These are phyloP conservation scores for Nomada ferruginata DNA, from an alignment of 2,888 invertebrate genomes.

Conservation along the genomic window DNA sequence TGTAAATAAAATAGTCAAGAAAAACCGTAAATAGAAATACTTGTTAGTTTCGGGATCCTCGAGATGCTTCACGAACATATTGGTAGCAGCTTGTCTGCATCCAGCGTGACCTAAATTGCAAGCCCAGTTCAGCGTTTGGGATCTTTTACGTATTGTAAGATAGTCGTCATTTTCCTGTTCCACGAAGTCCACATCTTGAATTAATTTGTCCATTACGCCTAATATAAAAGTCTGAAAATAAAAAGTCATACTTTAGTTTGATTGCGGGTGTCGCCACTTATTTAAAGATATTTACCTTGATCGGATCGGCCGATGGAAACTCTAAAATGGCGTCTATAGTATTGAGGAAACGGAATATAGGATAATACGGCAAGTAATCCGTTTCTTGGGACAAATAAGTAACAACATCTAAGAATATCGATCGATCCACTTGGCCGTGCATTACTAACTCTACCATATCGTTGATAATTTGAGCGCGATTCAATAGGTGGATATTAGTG, in stretches of 20 bases:
- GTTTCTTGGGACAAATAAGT: slow-evolving; percentile 87
- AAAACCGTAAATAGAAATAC: slow-evolving; percentile 2
- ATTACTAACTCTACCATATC: slow-evolving; percentile 87
- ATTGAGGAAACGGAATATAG: slow-evolving; percentile 85
- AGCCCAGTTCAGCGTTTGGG: slow-evolving; percentile 42
- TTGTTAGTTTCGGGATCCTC: slow-evolving; percentile 29
- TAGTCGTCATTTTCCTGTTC: slow-evolving; percentile 51
- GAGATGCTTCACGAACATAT: slow-evolving; percentile 40
- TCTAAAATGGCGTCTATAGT: not conserved
- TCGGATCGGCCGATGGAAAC: not conserved
- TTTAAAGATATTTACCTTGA: slow-evolving; percentile 7
- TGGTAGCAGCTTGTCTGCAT: slow-evolving; percentile 54
- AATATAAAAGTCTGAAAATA: not conserved
- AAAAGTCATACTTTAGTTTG: not conserved
- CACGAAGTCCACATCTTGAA: slow-evolving; percentile 63
- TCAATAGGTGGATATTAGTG: slow-evolving; percentile 86
- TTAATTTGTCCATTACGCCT: slow-evolving; percentile 27
- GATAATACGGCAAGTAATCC: slow-evolving; percentile 89
- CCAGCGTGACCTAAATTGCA: slow-evolving; percentile 55
- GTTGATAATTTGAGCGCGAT: slow-evolving; percentile 91
- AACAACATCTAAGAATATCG: slow-evolving; percentile 83
- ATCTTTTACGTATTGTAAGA: slow-evolving; percentile 41
- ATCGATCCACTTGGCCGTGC: not conserved
- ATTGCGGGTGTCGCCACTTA: not conserved
- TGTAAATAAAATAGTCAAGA: not conserved